Conservation (phyloP, 2,113 vertebrate species). For the Proteles cristata region DNA sequence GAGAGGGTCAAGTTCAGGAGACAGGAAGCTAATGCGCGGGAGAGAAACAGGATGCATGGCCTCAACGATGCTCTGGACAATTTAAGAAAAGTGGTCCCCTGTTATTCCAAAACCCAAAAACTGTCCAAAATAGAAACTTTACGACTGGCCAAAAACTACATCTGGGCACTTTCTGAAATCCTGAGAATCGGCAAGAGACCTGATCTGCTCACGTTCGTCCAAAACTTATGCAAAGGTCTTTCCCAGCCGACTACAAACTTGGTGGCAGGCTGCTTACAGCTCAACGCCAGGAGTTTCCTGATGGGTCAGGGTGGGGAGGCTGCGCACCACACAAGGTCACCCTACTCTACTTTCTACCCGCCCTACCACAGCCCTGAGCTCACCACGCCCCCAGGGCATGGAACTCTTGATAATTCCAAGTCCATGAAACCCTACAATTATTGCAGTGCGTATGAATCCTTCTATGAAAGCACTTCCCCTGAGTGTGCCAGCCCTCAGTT, state of each 20-base stretch:
- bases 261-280: constrained; percentile 99
- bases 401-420: constrained; percentile 93
- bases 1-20: constrained; percentile 96
- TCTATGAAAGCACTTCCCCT: constrained; percentile 96
- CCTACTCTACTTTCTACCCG: constrained; percentile 94
- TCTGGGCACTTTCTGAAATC: constrained; percentile 99
- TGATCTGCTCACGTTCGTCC: constrained; percentile 97
- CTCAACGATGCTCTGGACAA: constrained; percentile 97
- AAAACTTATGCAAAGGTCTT: constrained; percentile 99
- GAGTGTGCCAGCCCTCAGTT: constrained; percentile 96
- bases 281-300: constrained; percentile 97
- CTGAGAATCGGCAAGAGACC: constrained; percentile 97
- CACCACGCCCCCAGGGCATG: constrained; percentile 92
- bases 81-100: constrained; percentile 98
- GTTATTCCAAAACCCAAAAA: constrained; percentile 99
- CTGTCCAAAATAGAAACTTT: constrained; percentile 99
- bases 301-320: constrained; percentile 95
- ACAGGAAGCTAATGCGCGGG: constrained; percentile 96
- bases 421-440: constrained; percentile 97
- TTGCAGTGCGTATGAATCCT: constrained; percentile 95
- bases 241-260: constrained; percentile 99
- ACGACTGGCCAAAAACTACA: constrained; percentile 98
- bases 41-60: constrained; percentile 97
- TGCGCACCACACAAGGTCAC: constrained; percentile 91
- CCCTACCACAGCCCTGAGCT: constrained; percentile 94